phyloP scores from a whole-genome alignment of 2,113 vertebrate species.

The Paratilapia polleni region DNA sequence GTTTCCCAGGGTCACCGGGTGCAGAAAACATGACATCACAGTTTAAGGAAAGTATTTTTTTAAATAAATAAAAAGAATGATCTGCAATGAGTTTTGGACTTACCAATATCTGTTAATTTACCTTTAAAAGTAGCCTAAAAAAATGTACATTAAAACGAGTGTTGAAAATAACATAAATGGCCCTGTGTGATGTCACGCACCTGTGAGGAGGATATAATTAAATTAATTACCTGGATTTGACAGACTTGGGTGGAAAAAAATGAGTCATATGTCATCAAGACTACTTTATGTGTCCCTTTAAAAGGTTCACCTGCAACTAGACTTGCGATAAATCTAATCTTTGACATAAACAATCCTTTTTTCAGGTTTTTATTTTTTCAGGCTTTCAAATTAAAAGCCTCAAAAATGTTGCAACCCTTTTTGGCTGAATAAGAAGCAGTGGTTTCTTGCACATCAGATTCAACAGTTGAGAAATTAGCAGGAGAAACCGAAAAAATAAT shows the following conservation, averaged over 20 bases:
- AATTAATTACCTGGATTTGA: not conserved
- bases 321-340: not conserved
- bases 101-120: no score
- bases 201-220: not conserved
- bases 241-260: not conserved
- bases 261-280: not conserved
- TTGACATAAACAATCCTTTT: no score
- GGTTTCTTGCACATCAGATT: no score
- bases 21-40: not conserved
- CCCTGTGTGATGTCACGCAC: not conserved
- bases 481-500: not conserved
- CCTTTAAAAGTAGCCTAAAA: no score
- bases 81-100: not conserved
- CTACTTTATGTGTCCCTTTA: no score
- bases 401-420: not conserved
- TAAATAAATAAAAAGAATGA: no score
- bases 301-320: not conserved
- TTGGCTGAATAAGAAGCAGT: not conserved
- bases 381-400: constrained; percentile 23
- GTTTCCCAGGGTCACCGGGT: constrained; percentile 2
- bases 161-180: not conserved
- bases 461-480: not conserved
- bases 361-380: not conserved
- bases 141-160: no score
- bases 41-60: not conserved